These are phyloP conservation scores for Drosophila punjabiensis DNA, from an alignment of 1,140 invertebrate species.

Conservation along the genomic window DNA sequence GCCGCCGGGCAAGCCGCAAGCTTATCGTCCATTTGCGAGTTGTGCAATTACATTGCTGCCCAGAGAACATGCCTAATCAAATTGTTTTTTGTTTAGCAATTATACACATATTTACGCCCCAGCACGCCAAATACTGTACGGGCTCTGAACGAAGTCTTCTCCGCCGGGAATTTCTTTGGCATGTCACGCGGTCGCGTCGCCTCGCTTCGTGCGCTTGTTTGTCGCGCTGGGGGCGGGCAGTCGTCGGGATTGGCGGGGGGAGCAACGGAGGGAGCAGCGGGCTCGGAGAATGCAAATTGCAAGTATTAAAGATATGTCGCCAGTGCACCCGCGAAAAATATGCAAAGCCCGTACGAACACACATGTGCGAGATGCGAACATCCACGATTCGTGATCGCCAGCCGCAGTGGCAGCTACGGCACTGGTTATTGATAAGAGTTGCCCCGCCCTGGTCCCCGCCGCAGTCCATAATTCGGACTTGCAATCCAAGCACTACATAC, in stretches of 20 bases:
- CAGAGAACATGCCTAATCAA: constrained; percentile 46
- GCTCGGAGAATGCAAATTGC: constrained; percentile 44
- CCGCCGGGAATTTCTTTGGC: constrained; percentile 60
- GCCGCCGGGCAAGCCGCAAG: constrained; percentile 3
- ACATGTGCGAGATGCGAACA: constrained; percentile 17
- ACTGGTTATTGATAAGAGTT: constrained; percentile 50
- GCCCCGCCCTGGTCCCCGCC: neutral
- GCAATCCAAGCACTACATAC: constrained; percentile 6
- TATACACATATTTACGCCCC: constrained; percentile 35
- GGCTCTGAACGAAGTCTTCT: constrained; percentile 30
- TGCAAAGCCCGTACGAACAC: constrained; percentile 37
- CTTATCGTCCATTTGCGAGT: constrained; percentile 42
- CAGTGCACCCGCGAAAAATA: constrained; percentile 39
- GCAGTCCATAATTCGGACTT: constrained; percentile 13
- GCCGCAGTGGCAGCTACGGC: constrained; percentile 32
- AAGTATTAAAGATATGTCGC: constrained; percentile 49
- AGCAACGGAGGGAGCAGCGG: constrained; percentile 5
- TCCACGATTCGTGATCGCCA: constrained; percentile 57
- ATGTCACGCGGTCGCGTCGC: constrained; percentile 64
- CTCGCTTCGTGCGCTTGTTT: constrained; percentile 47
- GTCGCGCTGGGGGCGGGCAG: constrained; percentile 24
- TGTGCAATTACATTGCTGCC: constrained; percentile 46
- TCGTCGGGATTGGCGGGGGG: neutral
- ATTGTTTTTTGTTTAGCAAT: constrained; percentile 38
- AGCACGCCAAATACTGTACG: constrained; percentile 16